Evolutionary conservation across 2,113 vertebrate species (phyloP).

Genomic region (Promerops cafer): DNA sequence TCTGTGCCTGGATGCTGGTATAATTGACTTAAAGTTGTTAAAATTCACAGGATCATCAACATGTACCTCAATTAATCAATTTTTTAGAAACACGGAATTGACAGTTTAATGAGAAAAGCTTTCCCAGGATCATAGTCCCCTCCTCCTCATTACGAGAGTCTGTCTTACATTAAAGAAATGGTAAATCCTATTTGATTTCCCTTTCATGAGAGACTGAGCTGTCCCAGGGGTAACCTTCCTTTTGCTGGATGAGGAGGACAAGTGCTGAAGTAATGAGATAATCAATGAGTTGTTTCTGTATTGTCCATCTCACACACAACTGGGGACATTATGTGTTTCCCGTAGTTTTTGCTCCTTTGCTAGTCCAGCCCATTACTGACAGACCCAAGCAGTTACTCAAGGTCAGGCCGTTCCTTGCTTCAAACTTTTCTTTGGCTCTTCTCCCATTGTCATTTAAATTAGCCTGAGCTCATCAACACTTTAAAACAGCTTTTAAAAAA

Average conservation of each 20-base stretch:
- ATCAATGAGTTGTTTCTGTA: not conserved
- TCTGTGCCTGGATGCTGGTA: not conserved
- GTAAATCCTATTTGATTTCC: slow-evolving; percentile 27
- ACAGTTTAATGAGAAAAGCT: slow-evolving; percentile 50
- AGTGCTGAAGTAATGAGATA: not conserved
- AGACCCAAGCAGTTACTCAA: not conserved
- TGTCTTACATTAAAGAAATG: slow-evolving; percentile 2
- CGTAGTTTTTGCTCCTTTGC: not conserved
- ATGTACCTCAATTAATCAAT: not conserved
- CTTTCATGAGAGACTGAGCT: not conserved
- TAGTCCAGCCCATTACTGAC: not conserved
- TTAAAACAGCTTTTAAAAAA: slow-evolving; percentile 5
- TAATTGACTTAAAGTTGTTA: slow-evolving; percentile 43
- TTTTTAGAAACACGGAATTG: slow-evolving; percentile 13
- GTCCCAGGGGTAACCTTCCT: not conserved
- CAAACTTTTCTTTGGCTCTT: slow-evolving; percentile 42
- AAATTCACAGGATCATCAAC: slow-evolving; percentile 29
- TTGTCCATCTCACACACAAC: fast-evolving
- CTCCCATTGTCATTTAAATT: slow-evolving; percentile 26
- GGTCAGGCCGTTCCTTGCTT: not conserved
- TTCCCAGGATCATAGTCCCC: slow-evolving; percentile 12
- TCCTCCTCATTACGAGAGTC: not conserved
- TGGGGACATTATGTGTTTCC: not conserved
- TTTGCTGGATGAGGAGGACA: not conserved
- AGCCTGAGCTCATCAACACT: slow-evolving; percentile 38